These are phyloP conservation scores for Leucoraja ocellata DNA, from an alignment of 2,797 vertebrate genomes.

Conservation along the genomic window DNA sequence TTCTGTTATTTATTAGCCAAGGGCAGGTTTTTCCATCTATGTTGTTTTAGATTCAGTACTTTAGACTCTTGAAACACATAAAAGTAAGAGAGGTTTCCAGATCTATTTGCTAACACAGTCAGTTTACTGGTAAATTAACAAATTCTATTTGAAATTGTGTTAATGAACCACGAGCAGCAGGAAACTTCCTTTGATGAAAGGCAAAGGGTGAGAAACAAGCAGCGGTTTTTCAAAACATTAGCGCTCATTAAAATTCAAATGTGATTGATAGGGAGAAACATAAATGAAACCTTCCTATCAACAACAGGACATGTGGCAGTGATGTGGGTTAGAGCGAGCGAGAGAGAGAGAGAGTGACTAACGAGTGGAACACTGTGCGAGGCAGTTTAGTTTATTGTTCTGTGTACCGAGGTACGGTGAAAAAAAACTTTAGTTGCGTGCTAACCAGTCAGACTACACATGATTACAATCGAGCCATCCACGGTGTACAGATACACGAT, in stretches of 20 bases:
- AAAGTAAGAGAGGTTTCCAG: neutral
- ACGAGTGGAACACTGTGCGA: too few species aligned
- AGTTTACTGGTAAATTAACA: neutral
- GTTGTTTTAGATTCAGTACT: neutral
- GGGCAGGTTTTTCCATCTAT: neutral
- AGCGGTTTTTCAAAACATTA: neutral
- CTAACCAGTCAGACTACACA: too few species aligned
- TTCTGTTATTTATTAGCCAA: neutral
- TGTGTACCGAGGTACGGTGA: too few species aligned
- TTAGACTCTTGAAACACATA: neutral
- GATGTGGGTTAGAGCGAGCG: too few species aligned
- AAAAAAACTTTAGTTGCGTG: too few species aligned
- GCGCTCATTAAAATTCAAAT: neutral
- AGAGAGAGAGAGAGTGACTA: too few species aligned
- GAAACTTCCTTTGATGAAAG: neutral
- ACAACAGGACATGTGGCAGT: too few species aligned
- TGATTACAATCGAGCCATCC: too few species aligned
- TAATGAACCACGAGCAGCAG: neutral
- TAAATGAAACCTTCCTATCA: neutral
- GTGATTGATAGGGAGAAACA: neutral
- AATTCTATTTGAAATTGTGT: neutral
- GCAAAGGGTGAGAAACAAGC: neutral
- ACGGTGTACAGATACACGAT: too few species aligned
- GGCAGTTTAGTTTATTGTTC: too few species aligned
- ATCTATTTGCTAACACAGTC: neutral